Conservation (phyloP, 2,113 vertebrate species). For the Phoenicopterus ruber region DNA sequence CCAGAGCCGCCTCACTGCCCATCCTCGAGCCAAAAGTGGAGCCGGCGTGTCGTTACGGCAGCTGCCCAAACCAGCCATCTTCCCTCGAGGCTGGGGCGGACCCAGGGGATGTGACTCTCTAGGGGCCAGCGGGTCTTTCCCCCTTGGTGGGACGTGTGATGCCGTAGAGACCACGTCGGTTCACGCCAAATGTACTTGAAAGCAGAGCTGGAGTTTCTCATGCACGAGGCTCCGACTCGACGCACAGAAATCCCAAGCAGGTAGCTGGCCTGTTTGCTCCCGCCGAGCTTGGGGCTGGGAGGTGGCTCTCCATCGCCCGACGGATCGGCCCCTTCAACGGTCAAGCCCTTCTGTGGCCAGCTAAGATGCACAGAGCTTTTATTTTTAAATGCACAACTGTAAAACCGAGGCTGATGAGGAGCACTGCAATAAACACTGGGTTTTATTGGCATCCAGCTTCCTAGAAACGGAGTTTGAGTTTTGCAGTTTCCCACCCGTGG, state of each 20-base stretch:
- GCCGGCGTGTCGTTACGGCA: neutral
- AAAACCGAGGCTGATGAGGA: neutral
- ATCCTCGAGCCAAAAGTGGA: neutral
- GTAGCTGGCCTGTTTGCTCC: neutral
- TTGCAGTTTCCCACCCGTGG: neutral
- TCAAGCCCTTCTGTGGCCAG: neutral
- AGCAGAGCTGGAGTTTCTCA: neutral
- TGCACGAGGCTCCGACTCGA: neutral
- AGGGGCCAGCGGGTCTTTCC: neutral
- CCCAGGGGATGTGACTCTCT: neutral
- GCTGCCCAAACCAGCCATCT: neutral
- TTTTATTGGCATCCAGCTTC: neutral
- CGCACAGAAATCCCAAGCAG: neutral
- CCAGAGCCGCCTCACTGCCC: neutral
- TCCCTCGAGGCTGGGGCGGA: neutral
- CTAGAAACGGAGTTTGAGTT: neutral
- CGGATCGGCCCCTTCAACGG: accelerated
- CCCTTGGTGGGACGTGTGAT: neutral
- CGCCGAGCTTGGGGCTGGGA: accelerated
- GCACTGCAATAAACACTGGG: constrained; percentile 18
- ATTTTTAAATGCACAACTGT: neutral
- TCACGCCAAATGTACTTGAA: constrained; percentile 11
- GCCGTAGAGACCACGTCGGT: neutral
- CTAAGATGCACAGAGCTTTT: neutral
- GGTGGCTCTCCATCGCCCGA: accelerated